Evolutionary conservation across 2,113 vertebrate species (phyloP).

Genomic region (Puffinus mauretanicus): DNA sequence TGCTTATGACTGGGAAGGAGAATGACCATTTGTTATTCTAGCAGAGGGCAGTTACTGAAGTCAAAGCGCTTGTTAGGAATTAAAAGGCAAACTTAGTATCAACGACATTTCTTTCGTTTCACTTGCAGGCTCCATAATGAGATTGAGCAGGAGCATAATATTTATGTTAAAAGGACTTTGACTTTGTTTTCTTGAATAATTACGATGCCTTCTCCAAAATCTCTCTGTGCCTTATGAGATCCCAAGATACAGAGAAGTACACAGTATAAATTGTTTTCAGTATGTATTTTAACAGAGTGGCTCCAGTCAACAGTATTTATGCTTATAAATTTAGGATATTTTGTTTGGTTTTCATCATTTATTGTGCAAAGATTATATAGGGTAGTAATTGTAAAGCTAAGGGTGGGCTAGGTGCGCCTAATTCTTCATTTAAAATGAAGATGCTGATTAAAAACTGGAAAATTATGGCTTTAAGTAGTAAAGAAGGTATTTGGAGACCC

Average conservation of each 20-base stretch:
- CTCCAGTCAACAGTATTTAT: not conserved
- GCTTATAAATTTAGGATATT: not conserved
- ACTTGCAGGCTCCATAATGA: not conserved
- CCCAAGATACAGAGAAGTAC: not conserved
- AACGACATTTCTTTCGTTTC: not conserved
- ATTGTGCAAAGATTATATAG: not conserved
- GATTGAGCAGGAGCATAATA: not conserved
- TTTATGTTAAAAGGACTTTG: not conserved
- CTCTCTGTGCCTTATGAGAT: not conserved
- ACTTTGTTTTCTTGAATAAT: not conserved
- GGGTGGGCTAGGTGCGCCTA: not conserved
- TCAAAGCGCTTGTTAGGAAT: not conserved
- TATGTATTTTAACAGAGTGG: not conserved
- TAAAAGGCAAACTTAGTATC: not conserved
- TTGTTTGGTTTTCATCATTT: not conserved
- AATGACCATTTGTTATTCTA: constrained; percentile 1
- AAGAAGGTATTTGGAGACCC: not conserved
- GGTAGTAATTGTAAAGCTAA: not conserved
- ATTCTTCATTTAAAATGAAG: not conserved
- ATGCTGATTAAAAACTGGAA: not conserved
- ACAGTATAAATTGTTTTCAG: not conserved
- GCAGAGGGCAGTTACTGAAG: not conserved
- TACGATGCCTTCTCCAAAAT: not conserved
- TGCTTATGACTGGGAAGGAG: not conserved
- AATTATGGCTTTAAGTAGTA: not conserved